phyloP scores from a whole-genome alignment of 2,888 invertebrate species.

The Sclerodermus sp. region DNA sequence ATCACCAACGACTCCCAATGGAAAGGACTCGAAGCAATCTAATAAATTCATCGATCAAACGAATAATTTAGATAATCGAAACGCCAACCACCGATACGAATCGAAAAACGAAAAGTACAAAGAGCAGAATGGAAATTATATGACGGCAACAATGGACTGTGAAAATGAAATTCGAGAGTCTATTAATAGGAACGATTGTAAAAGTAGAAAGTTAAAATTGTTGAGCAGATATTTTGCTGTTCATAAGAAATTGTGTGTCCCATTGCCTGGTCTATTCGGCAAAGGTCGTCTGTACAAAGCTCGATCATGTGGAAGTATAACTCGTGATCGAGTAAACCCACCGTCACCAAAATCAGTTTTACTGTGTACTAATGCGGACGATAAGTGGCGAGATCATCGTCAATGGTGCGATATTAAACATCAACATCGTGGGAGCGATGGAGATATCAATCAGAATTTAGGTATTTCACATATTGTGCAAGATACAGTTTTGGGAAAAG shows the following conservation, averaged over 20 bases:
- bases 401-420: conserved; percentile 54
- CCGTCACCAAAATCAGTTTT: conserved; percentile 52
- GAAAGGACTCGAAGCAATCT: conserved; percentile 16
- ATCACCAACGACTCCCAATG: conserved; percentile 7
- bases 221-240: conserved; percentile 72
- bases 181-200: conserved; percentile 46
- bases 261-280: conserved; percentile 62
- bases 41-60: conserved; percentile 14
- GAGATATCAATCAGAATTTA: conserved; percentile 62
- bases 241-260: conserved; percentile 67
- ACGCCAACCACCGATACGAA: conserved; percentile 4
- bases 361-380: conserved; percentile 44
- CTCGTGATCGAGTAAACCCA: conserved; percentile 60
- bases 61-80: conserved; percentile 2
- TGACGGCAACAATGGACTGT: conserved; percentile 31
- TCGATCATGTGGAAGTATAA: conserved; percentile 66
- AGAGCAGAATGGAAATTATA: conserved; percentile 30
- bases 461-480: conserved; percentile 48
- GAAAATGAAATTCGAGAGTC: conserved; percentile 45
- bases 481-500: conserved; percentile 45
- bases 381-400: conserved; percentile 56
- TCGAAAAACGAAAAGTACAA: conserved; percentile 17
- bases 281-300: conserved; percentile 65
- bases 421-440: conserved; percentile 54
- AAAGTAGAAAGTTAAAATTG: conserved; percentile 62